Conservation (phyloP, 2,113 vertebrate species). For the Pomatostomus ruficeps region DNA sequence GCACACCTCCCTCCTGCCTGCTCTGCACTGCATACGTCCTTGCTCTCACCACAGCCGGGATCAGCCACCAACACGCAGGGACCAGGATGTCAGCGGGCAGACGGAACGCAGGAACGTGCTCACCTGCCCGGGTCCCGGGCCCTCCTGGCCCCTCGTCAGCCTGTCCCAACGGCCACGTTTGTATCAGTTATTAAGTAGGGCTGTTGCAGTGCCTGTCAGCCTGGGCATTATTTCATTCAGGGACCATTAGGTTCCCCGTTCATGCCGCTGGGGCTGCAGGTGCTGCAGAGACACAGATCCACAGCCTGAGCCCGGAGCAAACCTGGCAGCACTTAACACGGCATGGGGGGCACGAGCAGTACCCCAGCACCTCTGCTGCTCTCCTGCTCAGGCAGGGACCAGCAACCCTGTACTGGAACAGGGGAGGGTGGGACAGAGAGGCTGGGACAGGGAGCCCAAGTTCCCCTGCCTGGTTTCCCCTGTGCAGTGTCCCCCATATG, state of each 20-base stretch:
- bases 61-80: not conserved
- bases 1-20: not conserved
- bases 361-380: not conserved
- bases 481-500: not conserved
- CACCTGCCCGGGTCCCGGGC: not conserved
- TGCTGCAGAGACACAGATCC: conserved; percentile 1
- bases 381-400: rapidly evolving
- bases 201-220: conserved; percentile 54
- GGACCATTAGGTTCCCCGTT: conserved; percentile 56
- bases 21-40: not conserved
- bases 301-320: not conserved
- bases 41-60: not conserved
- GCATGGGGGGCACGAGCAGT: rapidly evolving
- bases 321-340: rapidly evolving
- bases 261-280: not conserved
- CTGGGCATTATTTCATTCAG: conserved; percentile 63
- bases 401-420: not conserved
- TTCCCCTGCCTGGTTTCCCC: not conserved
- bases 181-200: conserved; percentile 63
- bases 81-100: rapidly evolving
- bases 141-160: not conserved
- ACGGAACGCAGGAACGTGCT: not conserved
- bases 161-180: conserved; percentile 37
- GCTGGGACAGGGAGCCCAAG: not conserved
- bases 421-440: rapidly evolving